Evolutionary conservation across 2,797 vertebrate genomes (phyloP), one percentile per base, ranked within the genome.

Genomic region (Balearica regulorum): DNA sequence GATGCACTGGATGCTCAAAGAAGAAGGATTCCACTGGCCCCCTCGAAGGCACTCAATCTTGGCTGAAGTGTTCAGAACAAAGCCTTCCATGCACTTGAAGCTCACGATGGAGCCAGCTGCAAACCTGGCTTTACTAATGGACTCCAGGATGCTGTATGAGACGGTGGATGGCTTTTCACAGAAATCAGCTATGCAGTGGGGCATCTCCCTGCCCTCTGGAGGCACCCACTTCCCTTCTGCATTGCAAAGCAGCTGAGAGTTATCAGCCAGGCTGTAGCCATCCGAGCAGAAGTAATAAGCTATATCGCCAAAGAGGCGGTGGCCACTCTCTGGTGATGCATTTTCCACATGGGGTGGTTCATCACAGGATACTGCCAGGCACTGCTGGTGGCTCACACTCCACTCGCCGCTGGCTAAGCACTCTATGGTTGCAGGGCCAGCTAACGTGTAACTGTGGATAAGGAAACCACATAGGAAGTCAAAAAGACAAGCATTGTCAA

Each of bases 51-150:
- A 99, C 28, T 98, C 98, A 1, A 99, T 98, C 39, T 98, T 99
- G 35, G 98, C 98, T 0, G 99, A 99, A 21, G 98, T 99, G 97
- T 99, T 99, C 64, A 99, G 98, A 96, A 99, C 98, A 87, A 99
- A 99, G 37, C 99, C 99, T 94, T 99, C 99, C 96, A 98, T 98
- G 89, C 99, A 99, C 94, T 99, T 99, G 97, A 99, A 99, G 96
- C 97, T 99, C 88, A 99, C 99, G 2, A 99, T 91, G 0, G 98
- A 98, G 93, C 99, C 99, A 91, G 98, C 99, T 75, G 98, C 88
- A 88, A 99, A 99, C 95, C 98, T 99, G 43, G 98, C 98, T 96
- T 99, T 99, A 97, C 98, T 98, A 75, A 98, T 89, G 2, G 99
- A 99, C 96, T 99, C 99, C 94, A 99, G 97, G 96, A 99, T 99